Percentiles rank a stretch among this genome's conserved stretches.
These are phyloP conservation scores for Phycodurus eques DNA, from an alignment of 2,113 vertebrate species.

Conservation along the genomic window DNA sequence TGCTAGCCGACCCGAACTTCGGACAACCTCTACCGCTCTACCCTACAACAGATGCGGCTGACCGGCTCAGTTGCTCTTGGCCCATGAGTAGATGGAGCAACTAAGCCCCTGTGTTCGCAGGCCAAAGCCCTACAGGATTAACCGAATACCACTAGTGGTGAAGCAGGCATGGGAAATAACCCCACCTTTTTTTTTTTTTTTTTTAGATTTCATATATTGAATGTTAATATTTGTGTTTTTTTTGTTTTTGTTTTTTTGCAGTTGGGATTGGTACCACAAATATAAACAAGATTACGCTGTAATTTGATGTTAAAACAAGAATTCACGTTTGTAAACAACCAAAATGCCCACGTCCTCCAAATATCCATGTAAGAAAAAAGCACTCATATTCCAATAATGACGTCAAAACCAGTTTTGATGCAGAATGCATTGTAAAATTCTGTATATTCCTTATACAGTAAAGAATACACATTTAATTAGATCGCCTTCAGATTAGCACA, in stretches of 20 bases:
- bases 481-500: neutral
- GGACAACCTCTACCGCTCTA: constrained; percentile 29
- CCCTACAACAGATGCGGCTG: constrained; percentile 32
- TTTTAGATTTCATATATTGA: neutral
- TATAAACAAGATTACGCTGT: neutral
- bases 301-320: neutral
- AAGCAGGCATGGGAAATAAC: constrained; percentile 44
- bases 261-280: neutral
- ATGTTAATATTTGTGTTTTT: neutral
- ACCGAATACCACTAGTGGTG: constrained; percentile 40
- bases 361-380: too few relatives aligned
- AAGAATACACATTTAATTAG: neutral
- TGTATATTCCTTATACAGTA: too few relatives aligned
- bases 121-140: constrained; percentile 63
- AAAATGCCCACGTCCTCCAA: too few relatives aligned
- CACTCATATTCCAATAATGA: too few relatives aligned
- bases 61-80: constrained; percentile 53
- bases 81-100: constrained; percentile 35
- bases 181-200: neutral
- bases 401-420: too few relatives aligned
- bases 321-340: neutral
- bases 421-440: too few relatives aligned
- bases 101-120: constrained; percentile 52
- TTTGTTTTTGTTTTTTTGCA: neutral
- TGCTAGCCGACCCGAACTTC: constrained; percentile 28